Base-by-base conservation (phyloP, 1,140 invertebrate species). In the Cryptotermes secundus region DNA sequence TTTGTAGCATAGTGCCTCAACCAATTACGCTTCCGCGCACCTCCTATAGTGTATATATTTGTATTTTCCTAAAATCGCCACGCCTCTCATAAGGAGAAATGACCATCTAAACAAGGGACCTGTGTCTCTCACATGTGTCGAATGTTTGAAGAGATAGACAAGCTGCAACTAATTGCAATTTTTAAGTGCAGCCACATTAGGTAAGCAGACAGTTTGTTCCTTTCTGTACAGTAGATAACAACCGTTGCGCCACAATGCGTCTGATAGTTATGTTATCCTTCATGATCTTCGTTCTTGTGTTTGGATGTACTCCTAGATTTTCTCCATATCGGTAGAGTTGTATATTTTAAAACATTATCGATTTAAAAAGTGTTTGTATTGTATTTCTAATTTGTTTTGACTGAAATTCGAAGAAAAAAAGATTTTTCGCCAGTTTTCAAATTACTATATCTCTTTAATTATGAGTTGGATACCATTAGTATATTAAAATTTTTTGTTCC, bases 151-250 rank as follows among this genome's bases (percentile, higher is more conserved):
- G 59, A 6, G n/a, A 72, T 72, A n/a, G 31, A 72, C 59, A 72
- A 72, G 31, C 26, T 72, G 59, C 59, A 72, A 72, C 59, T 72
- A 72, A 72, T 72, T 72, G 59, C 59, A 72, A 72, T 26, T 26
- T 72, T 72, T 72, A 72, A 72, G 26, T 72, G 26, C 59, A 72
- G 59, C 59, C n/a, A n/a, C 59, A 72, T 72, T 72, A 72, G 31
- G 4, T 72, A 1, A 16, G 59, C 9, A 72, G 59, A 31, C 59
- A 14, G 59, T 6, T 6, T 26, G 1, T 72, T 72, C 59, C 59
- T 72, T 72, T 26, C 59, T 72, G 59, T 31, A n/a, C 59, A n/a
- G 59, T 72, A 72, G 31, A 72, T 72, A 72, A 59, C 12, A 22
- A 59, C 7, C 12, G 6, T 19, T 3, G n/a, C n/a, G 26, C 7